These are phyloP conservation scores for Perognathus longimembris DNA, from an alignment of 2,113 vertebrate species.

Conservation along the genomic window DNA sequence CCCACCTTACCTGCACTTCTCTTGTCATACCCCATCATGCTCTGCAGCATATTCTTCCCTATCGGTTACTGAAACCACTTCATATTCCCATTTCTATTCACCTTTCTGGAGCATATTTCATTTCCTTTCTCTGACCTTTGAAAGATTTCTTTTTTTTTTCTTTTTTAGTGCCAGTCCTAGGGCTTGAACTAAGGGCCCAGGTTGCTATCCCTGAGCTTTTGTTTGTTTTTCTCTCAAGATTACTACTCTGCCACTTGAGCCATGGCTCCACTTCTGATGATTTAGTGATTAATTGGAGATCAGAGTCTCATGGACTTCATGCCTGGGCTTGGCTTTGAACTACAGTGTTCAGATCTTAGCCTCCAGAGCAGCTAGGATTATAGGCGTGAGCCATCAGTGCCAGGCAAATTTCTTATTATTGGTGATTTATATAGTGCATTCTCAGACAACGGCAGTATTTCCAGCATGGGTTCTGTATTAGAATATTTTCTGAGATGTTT, in stretches of 20 bases:
- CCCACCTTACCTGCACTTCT: not conserved
- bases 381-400: too few species aligned
- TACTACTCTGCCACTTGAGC: too few species aligned
- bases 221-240: too few species aligned
- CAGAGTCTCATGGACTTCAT: too few species aligned
- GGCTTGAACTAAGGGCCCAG: too few species aligned
- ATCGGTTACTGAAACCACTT: not conserved
- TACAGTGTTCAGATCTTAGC: too few species aligned
- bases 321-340: too few species aligned
- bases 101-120: accelerated
- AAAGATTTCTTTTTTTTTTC: not conserved
- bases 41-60: not conserved
- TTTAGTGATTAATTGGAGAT: too few species aligned
- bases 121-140: not conserved
- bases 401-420: not conserved
- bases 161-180: too few species aligned
- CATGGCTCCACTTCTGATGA: too few species aligned
- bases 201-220: too few species aligned
- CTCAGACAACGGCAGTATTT: not conserved
- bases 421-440: not conserved
- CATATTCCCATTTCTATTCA: not conserved
- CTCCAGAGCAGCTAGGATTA: too few species aligned
- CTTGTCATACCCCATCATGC: not conserved
- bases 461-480: not conserved
- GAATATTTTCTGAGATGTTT: slow-evolving; percentile 17